Conservation (phyloP, 1,140 invertebrate species). For the Helicorthomorpha holstii region DNA sequence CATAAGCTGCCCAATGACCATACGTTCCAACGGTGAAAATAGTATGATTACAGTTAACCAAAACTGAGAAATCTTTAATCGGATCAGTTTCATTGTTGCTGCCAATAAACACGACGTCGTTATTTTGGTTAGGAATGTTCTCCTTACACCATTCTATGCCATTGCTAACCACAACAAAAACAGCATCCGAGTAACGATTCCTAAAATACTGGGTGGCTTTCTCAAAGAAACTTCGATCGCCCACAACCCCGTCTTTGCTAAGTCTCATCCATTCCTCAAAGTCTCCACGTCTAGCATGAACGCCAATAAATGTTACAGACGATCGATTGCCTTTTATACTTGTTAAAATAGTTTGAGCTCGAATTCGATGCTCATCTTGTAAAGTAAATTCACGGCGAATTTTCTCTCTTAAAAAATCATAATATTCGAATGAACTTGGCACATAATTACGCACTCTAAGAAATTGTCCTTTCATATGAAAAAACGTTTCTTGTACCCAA, state of each 20-base stretch:
- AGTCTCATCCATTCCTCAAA: slow-evolving; percentile 37
- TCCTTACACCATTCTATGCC: slow-evolving; percentile 39
- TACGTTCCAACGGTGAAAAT: slow-evolving; percentile 53
- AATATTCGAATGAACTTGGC: slow-evolving; percentile 6
- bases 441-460: background rate
- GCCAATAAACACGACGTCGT: slow-evolving; percentile 30
- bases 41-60: slow-evolving; percentile 44
- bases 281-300: slow-evolving; percentile 41
- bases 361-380: background rate
- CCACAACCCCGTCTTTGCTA: slow-evolving; percentile 29
- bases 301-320: slow-evolving; percentile 27
- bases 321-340: background rate
- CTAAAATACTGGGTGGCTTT: slow-evolving; percentile 37
- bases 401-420: slow-evolving; percentile 3
- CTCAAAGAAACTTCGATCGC: slow-evolving; percentile 33
- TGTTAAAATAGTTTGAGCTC: background rate
- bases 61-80: slow-evolving; percentile 42
- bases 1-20: slow-evolving; percentile 45
- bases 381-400: slow-evolving; percentile 1
- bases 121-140: slow-evolving; percentile 16
- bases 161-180: slow-evolving; percentile 42
- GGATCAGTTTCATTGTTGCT: slow-evolving; percentile 28
- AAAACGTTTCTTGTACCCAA: background rate
- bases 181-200: slow-evolving; percentile 25
- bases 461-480: background rate